A percentile compares a stretch with the other conserved stretches of the same genome.
Evolutionary conservation across 2,888 invertebrate species (phyloP).

Genomic region (Hipparchia semele): DNA sequence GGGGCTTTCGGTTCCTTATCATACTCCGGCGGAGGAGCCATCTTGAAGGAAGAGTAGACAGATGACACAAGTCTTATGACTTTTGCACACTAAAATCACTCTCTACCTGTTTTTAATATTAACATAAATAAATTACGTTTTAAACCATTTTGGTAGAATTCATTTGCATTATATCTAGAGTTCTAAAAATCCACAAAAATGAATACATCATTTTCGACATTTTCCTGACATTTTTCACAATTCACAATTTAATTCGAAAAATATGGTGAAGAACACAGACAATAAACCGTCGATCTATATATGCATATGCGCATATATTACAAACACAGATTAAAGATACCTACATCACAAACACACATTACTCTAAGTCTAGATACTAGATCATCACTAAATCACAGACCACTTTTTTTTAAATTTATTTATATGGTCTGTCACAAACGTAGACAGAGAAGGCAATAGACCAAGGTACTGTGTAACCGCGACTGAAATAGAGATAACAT

Average conservation of each 20-base stretch:
- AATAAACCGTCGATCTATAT: not conserved
- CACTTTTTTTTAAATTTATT: too few relatives aligned
- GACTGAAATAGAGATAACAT: too few relatives aligned
- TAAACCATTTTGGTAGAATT: slow-evolving; percentile 63
- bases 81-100: slow-evolving; percentile 74
- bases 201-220: slow-evolving; percentile 77
- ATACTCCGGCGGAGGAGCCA: slow-evolving; percentile 91
- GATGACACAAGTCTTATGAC: slow-evolving; percentile 83
- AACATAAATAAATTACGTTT: slow-evolving; percentile 63
- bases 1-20: slow-evolving; percentile 90
- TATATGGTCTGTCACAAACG: too few relatives aligned
- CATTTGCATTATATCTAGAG: slow-evolving; percentile 56
- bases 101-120: slow-evolving; percentile 55
- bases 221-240: slow-evolving; percentile 73
- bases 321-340: not conserved
- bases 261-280: slow-evolving; percentile 2
- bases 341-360: too few relatives aligned
- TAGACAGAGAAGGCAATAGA: too few relatives aligned
- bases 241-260: slow-evolving; percentile 41
- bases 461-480: too few relatives aligned
- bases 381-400: too few relatives aligned
- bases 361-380: too few relatives aligned
- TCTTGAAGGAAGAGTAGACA: slow-evolving; percentile 85
- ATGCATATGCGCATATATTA: too few relatives aligned
- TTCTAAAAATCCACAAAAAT: slow-evolving; percentile 70